Conservation (phyloP, 1,140 invertebrate genomes). For the Brachionus manjavacas region DNA sequence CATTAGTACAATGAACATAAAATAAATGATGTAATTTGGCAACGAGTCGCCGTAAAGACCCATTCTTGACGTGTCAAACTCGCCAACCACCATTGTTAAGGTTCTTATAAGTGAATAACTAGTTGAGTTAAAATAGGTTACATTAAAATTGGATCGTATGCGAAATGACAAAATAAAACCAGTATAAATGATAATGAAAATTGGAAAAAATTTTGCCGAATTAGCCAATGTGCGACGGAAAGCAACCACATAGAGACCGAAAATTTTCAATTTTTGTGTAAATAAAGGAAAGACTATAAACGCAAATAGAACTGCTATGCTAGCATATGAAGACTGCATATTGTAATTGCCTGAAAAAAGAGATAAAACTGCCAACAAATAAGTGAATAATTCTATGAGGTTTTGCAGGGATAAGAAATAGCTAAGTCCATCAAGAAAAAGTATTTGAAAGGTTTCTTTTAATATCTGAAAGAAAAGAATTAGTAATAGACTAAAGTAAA, state of each 20-base stretch:
- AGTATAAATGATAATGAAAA: conserved; percentile 22
- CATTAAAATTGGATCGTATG: conserved; percentile 34
- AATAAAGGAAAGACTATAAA: conserved; percentile 41
- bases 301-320: conserved; percentile 31
- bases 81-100: conserved; percentile 35
- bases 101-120: conserved; percentile 11
- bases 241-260: conserved; percentile 31
- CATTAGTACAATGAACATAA: conserved; percentile 36
- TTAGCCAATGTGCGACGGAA: conserved; percentile 28
- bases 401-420: conserved; percentile 36
- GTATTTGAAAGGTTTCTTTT: conserved; percentile 12
- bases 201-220: conserved; percentile 41
- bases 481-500: background rate
- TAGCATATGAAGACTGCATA: conserved; percentile 31
- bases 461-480: conserved; percentile 19
- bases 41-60: conserved; percentile 12
- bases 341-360: background rate
- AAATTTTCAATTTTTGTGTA: conserved; percentile 36
- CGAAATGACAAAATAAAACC: conserved; percentile 41
- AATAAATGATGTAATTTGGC: conserved; percentile 36
- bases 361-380: background rate
- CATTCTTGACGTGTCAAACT: conserved; percentile 9
- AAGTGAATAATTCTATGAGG: conserved; percentile 31
- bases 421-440: conserved; percentile 24
- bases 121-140: conserved; percentile 37